Evolutionary conservation across 2,888 invertebrate species (phyloP).

Genomic region (Exephanes ischioxanthus): DNA sequence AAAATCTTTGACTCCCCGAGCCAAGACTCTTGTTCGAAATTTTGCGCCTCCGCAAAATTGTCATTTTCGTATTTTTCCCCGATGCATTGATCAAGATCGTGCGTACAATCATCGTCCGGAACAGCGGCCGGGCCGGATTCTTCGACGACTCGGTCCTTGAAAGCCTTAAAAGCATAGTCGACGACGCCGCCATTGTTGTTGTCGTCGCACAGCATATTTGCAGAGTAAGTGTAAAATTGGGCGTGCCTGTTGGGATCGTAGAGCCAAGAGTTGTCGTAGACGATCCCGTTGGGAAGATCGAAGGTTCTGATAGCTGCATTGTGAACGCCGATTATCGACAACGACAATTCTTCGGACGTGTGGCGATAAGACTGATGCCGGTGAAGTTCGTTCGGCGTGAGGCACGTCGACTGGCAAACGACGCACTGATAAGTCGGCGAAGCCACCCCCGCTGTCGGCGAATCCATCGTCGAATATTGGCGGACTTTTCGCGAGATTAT

Average conservation of each 20-base stretch:
- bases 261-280: conserved; percentile 41
- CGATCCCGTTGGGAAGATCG: not conserved
- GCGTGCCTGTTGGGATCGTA: conserved; percentile 41
- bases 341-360: conserved; percentile 76
- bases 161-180: not conserved
- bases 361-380: conserved; percentile 76
- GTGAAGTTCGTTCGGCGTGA: conserved; percentile 75
- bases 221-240: conserved; percentile 41
- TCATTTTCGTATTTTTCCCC: not conserved
- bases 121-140: not conserved
- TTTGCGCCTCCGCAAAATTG: not conserved
- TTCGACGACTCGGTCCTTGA: not conserved
- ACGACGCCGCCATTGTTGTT: conserved; percentile 29
- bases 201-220: conserved; percentile 41
- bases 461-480: conserved; percentile 38
- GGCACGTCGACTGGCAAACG: conserved; percentile 73
- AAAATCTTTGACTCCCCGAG: not conserved
- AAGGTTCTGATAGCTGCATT: conserved; percentile 33
- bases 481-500: conserved; percentile 30
- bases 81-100: not conserved
- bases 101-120: not conserved
- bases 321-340: conserved; percentile 75
- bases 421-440: conserved; percentile 74
- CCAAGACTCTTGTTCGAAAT: not conserved
- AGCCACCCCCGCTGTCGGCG: not conserved